Percentiles rank a stretch among this genome's conserved stretches.
Conservation (phyloP, 2,113 vertebrate genomes). For the Tupaia tana region DNA sequence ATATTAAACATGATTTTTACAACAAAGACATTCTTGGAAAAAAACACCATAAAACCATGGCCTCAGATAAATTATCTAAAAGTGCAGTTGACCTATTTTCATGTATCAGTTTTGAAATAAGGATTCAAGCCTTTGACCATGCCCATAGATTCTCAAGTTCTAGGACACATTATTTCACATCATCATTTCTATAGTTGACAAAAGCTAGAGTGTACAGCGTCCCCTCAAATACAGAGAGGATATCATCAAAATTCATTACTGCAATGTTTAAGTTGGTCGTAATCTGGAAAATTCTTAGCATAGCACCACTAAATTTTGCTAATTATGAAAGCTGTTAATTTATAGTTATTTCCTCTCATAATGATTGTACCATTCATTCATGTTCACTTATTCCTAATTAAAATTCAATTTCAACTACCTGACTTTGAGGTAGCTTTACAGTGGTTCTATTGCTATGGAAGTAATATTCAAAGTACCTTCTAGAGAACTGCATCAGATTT, state of each 20-base stretch:
- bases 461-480: neutral
- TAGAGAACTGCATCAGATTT: slow-evolving; percentile 1
- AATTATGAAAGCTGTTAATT: slow-evolving; percentile 38
- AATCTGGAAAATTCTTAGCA: slow-evolving; percentile 34
- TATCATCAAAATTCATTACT: slow-evolving; percentile 3
- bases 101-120: neutral
- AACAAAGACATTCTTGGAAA: slow-evolving; percentile 20
- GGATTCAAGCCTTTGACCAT: neutral
- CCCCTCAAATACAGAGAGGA: neutral
- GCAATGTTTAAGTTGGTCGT: neutral
- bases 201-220: neutral
- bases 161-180: neutral
- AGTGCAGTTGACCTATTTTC: neutral
- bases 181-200: neutral
- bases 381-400: slow-evolving; percentile 44
- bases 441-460: slow-evolving; percentile 25
- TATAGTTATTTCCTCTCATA: slow-evolving; percentile 14
- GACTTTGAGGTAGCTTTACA: slow-evolving; percentile 61
- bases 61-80: neutral
- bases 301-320: neutral
- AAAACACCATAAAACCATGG: slow-evolving; percentile 4
- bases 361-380: neutral
- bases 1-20: slow-evolving; percentile 33
- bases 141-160: neutral
- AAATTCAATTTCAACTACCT: slow-evolving; percentile 50